Evolutionary conservation across 64 coral and sea anemone species (phyloP).

Genomic region (Montipora sp.): DNA sequence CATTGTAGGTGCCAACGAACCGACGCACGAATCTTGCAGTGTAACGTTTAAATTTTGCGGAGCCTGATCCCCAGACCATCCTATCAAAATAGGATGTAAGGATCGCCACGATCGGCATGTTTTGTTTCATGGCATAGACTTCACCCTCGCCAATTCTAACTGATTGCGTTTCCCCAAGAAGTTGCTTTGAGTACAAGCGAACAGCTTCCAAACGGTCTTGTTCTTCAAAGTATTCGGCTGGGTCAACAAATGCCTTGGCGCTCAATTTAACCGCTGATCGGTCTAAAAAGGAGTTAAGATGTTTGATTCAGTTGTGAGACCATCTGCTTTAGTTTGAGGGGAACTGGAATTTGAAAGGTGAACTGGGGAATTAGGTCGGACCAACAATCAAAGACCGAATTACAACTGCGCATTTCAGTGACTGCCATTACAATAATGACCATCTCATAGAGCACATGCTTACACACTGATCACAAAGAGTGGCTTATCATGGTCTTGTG

Average conservation of each 20-base stretch:
- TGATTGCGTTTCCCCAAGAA: not conserved
- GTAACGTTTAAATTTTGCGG: not conserved
- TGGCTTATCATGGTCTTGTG: too few species aligned
- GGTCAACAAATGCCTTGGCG: constrained; percentile 70
- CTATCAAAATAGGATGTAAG: not conserved
- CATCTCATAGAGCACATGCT: too few species aligned
- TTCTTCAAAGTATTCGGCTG: constrained; percentile 69
- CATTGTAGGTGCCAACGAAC: constrained; percentile 82
- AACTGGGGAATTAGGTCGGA: too few species aligned
- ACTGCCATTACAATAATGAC: too few species aligned
- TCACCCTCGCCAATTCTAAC: not conserved
- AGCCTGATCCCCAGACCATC: not conserved
- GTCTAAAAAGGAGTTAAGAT: constrained; percentile 15
- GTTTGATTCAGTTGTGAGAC: not conserved
- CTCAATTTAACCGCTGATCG: constrained; percentile 78
- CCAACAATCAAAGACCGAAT: too few species aligned
- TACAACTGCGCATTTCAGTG: too few species aligned
- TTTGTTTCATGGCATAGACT: not conserved
- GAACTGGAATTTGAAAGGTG: too few species aligned
- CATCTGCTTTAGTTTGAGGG: too few species aligned
- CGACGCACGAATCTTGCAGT: constrained; percentile 66
- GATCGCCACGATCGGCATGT: not conserved
- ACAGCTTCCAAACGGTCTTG: constrained; percentile 57
- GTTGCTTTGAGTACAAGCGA: constrained; percentile 1
- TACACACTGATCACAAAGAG: too few species aligned